Base-by-base conservation (phyloP, 2,888 invertebrate genomes). In the Cheiracanthium punctorium region DNA sequence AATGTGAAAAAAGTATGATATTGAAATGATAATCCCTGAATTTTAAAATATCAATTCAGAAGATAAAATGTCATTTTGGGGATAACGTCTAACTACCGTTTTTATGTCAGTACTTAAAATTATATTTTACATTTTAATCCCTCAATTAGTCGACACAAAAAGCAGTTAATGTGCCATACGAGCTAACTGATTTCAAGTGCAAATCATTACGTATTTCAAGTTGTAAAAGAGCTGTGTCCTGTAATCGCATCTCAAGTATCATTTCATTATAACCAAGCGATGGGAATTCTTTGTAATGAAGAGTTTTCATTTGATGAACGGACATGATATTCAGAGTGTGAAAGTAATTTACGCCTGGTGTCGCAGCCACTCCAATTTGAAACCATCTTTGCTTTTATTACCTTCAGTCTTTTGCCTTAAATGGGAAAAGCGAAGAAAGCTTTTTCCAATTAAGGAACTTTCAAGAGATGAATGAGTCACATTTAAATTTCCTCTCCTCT, bases 331-430 rank as follows among this genome's bases (percentile, higher is more conserved):
- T 41, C 29, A 28, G 28, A 14, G 70, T 37, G 43, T 24, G 43
- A 43, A 41, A 71, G 71, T 71, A 71, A 71, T 41, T 71, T 71
- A 71, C 71, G 24, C 37, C 32, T 43, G 33, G 33, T 37, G 41
- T 41, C 33, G 71, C 71, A 71, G 43, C 41, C 71, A 24, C 71
- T 43, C 29, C 71, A 71, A 71, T 71, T 71, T 71, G 71, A 71
- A 71, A 71, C 71, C 37, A 41, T n/a, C 71, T 71, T 28, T 24
- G 20, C 43, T 71, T 71, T 43, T 71, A 71, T 43, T 71, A 71
- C 29, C 71, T 37, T 17, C 17, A 70, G 37, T 70, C 32, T 37
- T 71, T 29, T 24, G 28, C 71, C 43, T 41, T 43, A 43, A 70
- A 70, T 58, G 58, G 24, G n/a, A 28, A 1, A 28, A 64, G 64